A percentile compares a stretch with the other conserved stretches of the same genome.
phyloP scores from a whole-genome alignment of 1,140 invertebrate species.

The Heliconius melpomene region DNA sequence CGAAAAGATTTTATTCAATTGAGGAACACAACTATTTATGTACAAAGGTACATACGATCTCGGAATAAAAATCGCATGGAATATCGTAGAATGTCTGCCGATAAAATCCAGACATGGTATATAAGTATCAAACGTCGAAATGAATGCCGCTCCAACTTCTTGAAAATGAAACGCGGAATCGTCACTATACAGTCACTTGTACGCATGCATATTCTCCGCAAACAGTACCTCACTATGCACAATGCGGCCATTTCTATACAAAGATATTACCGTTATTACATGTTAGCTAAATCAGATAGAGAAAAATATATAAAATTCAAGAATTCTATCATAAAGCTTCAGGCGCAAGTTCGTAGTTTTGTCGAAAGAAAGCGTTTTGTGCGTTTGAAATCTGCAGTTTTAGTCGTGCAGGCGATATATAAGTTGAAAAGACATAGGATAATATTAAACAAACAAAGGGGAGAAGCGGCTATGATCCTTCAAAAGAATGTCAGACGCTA shows the following conservation, averaged over 20 bases:
- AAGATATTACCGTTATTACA: conserved; percentile 57
- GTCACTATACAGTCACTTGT: conserved; percentile 51
- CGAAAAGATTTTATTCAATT: conserved; percentile 60
- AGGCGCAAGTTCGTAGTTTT: conserved; percentile 60
- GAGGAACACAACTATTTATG: conserved; percentile 48
- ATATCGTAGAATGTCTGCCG: conserved; percentile 49
- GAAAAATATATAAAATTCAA: conserved; percentile 56
- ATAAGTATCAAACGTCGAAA: conserved; percentile 55
- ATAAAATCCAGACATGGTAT: conserved; percentile 77
- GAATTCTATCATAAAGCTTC: conserved; percentile 58
- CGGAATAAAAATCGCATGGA: conserved; percentile 51
- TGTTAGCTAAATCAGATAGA: conserved; percentile 46
- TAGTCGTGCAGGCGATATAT: conserved; percentile 66
- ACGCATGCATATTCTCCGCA: conserved; percentile 52
- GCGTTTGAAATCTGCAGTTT: conserved; percentile 46
- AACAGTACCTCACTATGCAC: conserved; percentile 52
- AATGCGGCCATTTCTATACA: conserved; percentile 60
- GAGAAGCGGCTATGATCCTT: conserved; percentile 82
- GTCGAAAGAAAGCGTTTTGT: conserved; percentile 60
- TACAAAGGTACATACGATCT: conserved; percentile 68
- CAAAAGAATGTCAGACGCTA: conserved; percentile 84
- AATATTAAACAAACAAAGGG: conserved; percentile 51
- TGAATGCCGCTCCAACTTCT: conserved; percentile 62
- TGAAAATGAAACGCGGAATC: conserved; percentile 49
- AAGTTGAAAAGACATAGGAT: conserved; percentile 54